These are phyloP conservation scores for Plagodis pulveraria DNA, from an alignment of 2,888 invertebrate species.

Conservation along the genomic window DNA sequence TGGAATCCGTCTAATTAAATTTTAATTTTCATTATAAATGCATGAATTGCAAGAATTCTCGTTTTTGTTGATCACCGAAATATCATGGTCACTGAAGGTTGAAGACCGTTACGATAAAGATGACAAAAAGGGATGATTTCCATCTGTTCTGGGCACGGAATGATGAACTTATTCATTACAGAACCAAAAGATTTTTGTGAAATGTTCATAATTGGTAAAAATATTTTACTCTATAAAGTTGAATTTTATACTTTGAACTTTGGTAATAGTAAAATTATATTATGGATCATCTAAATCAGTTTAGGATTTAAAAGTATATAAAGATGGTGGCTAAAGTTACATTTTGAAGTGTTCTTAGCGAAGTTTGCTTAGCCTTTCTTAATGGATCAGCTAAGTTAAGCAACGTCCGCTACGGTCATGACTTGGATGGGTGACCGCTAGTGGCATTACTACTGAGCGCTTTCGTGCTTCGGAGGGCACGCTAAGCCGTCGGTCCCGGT, in stretches of 20 bases:
- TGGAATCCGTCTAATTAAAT: neutral
- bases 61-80: slow-evolving; percentile 1
- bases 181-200: neutral
- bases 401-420: too few relatives aligned
- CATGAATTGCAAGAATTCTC: slow-evolving; percentile 9
- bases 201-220: neutral
- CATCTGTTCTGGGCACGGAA: slow-evolving; percentile 33
- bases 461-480: too few relatives aligned
- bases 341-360: too few relatives aligned
- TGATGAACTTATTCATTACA: slow-evolving; percentile 20
- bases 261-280: too few relatives aligned
- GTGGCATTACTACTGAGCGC: too few relatives aligned
- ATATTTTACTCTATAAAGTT: neutral
- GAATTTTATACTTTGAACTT: neutral
- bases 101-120: slow-evolving; percentile 25
- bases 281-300: too few relatives aligned
- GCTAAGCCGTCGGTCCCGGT: too few relatives aligned
- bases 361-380: too few relatives aligned
- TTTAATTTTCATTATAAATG: slow-evolving; percentile 13
- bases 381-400: too few relatives aligned
- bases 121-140: slow-evolving; percentile 47
- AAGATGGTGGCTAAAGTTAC: too few relatives aligned
- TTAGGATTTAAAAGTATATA: too few relatives aligned
- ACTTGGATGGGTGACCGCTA: too few relatives aligned
- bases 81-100: slow-evolving; percentile 6